phyloP scores from a whole-genome alignment of 2,888 invertebrate genomes.

The Glaucopsyche alexis region DNA sequence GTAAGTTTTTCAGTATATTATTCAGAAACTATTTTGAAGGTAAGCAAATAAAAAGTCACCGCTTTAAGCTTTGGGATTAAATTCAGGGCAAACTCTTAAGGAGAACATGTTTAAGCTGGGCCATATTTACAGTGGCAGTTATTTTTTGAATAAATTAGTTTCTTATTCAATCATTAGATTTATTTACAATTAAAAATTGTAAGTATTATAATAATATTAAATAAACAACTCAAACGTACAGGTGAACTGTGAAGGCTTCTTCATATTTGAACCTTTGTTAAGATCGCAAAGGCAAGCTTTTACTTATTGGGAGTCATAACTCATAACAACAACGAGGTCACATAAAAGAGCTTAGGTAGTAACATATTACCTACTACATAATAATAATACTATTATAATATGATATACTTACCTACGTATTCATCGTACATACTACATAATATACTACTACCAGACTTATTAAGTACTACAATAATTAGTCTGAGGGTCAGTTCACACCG shows the following conservation, averaged over 20 bases:
- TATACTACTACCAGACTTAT: no score
- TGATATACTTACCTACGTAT: no score
- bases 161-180: background rate
- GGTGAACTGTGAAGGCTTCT: background rate
- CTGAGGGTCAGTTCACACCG: no score
- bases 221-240: no score
- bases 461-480: no score
- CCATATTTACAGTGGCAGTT: conserved; percentile 10
- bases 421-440: no score
- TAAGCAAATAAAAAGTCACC: background rate
- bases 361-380: background rate
- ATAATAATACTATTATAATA: no score
- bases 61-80: background rate
- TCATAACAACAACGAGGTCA: conserved; percentile 2
- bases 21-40: background rate
- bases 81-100: conserved; percentile 6
- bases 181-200: no score
- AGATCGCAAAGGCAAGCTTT: background rate
- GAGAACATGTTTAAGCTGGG: conserved; percentile 5
- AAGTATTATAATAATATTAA: no score
- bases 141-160: background rate
- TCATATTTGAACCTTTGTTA: background rate
- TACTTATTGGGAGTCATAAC: background rate
- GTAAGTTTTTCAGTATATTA: background rate
- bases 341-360: background rate